Base-by-base conservation (phyloP, 2,888 invertebrate genomes). In the Omphaloscelis lunosa region DNA sequence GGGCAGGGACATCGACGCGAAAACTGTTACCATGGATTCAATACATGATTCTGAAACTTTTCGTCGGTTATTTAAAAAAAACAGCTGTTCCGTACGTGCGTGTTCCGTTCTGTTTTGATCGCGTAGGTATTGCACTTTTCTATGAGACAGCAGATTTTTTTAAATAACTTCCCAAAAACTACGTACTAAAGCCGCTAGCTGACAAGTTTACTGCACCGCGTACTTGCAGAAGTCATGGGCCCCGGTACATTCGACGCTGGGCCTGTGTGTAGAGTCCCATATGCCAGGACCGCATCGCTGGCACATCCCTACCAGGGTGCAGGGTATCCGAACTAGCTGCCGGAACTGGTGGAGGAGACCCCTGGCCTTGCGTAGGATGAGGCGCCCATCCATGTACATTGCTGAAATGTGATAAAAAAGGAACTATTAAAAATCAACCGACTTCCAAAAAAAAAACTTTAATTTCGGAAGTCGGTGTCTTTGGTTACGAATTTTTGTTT, bases 361-460 rank as follows among this genome's bases (percentile, higher is more conserved):
- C 75, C 99, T 97, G 0, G 99, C 99, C 96, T 99, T 99, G 83
- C 98, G 97, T 53, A 99, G 96, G 77, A 99, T 99, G 29, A 99
- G 96, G 63, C 98, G 98, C 0, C 99, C 99, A 93, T 99, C 99
- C 99, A 99, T 99, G 93, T 99, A 99, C 98, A 99, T 99, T 39
- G 99, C 99, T 97, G 93, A 68, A 93, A 92, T n/a, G 6, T 56
- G 56, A 27, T 27, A 56, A 27, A 56, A n/a, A n/a, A n/a, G 5
- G 53, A 53, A n/a, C 56, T n/a, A 1, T 11, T 53, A 56, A 53
- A n/a, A 56, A n/a, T n/a, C n/a, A n/a, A n/a, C n/a, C n/a, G n/a
- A n/a, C n/a, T n/a, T n/a, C n/a, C n/a, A n/a, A n/a, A n/a, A n/a
- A n/a, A n/a, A n/a, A 53, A 11, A 11, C 11, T n/a, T 23, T 23